These are phyloP conservation scores for Lonchura striata DNA, from an alignment of 2,113 vertebrate genomes.

Conservation along the genomic window DNA sequence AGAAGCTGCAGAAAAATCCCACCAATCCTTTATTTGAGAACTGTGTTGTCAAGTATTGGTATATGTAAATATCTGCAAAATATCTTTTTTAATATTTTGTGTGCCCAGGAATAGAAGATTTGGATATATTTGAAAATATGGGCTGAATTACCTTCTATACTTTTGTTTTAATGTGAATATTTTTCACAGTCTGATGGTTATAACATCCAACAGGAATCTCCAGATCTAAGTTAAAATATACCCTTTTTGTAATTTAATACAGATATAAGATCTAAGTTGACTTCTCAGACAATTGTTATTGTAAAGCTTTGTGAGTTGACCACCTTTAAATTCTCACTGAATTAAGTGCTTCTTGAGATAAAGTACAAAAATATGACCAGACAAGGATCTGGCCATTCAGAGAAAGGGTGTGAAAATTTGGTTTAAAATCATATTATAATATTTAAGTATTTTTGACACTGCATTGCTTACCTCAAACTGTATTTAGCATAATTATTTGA, in stretches of 20 bases:
- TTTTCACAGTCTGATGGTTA: neutral
- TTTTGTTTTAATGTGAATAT: neutral
- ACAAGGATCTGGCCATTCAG: neutral
- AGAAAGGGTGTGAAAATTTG: neutral
- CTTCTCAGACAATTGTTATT: neutral
- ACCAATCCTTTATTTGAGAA: neutral
- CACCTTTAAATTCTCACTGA: neutral
- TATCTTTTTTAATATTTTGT: neutral
- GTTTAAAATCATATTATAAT: neutral
- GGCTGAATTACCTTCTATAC: neutral
- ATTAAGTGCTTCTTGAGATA: neutral
- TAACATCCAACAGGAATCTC: neutral
- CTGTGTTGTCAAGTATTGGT: neutral
- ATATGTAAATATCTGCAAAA: neutral
- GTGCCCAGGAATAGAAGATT: fast-evolving
- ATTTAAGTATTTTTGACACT: neutral
- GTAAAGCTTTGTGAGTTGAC: neutral
- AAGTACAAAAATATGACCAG: neutral
- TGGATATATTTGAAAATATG: neutral
- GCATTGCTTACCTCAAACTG: neutral
- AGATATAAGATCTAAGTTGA: neutral
- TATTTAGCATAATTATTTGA: neutral
- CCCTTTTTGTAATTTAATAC: neutral
- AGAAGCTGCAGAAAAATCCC: neutral
- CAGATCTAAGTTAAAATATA: neutral